phyloP scores from a whole-genome alignment of 2,888 invertebrate species.

The Plebejus melissa region DNA sequence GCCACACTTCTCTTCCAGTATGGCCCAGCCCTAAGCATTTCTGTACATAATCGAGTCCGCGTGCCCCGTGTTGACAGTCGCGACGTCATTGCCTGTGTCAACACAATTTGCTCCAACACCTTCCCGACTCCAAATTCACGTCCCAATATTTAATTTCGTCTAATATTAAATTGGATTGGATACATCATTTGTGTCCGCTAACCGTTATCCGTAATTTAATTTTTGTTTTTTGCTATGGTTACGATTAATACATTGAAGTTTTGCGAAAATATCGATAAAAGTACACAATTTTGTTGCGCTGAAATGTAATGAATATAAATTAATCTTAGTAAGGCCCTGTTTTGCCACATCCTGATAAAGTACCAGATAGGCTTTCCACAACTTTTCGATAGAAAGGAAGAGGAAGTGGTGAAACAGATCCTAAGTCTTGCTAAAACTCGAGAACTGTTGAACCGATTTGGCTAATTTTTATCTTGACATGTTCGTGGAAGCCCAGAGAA shows the following conservation, averaged over 20 bases:
- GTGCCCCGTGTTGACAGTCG: constrained; percentile 48
- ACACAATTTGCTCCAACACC: constrained; percentile 52
- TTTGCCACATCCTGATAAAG: too few relatives aligned
- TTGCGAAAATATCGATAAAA: too few relatives aligned
- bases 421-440: too few relatives aligned
- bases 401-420: too few relatives aligned
- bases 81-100: constrained; percentile 46
- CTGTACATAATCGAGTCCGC: constrained; percentile 42
- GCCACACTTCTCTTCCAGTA: not conserved
- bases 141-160: constrained; percentile 47
- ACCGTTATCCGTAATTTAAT: not conserved
- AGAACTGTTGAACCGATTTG: too few relatives aligned
- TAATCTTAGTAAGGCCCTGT: too few relatives aligned
- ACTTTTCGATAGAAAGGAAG: too few relatives aligned
- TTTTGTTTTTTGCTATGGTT: not conserved
- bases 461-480: too few relatives aligned
- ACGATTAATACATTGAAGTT: not conserved
- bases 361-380: too few relatives aligned
- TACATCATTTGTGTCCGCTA: constrained; percentile 16
- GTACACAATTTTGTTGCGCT: too few relatives aligned
- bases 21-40: constrained; percentile 34
- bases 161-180: constrained; percentile 33
- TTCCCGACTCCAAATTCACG: constrained; percentile 44
- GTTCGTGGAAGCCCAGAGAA: too few relatives aligned
- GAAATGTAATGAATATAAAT: too few relatives aligned